Base-by-base conservation (phyloP, 2,113 vertebrate genomes). In the Urocolius indicus region DNA sequence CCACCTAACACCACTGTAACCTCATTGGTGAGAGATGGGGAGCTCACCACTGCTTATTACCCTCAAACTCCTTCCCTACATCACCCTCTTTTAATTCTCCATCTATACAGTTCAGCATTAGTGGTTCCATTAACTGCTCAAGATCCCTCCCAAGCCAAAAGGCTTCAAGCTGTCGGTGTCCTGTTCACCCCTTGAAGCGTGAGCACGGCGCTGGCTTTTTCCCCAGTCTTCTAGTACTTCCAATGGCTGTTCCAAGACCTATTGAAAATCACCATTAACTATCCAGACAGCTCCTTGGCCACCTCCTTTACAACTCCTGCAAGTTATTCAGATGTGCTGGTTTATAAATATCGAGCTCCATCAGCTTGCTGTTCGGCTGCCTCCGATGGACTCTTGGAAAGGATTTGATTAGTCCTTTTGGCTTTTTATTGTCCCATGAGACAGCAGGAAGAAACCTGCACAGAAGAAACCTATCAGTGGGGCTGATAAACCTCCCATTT, bases 81-180 rank as follows among this genome's bases (percentile, higher is more conserved):
- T 48, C 7, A 0, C 36, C 23, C 54, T 62, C 79, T 52, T 49
- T 68, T 48, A 52, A 62, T 77, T 49, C 66, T 46, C 55, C 20
- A 8, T 11, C 59, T 41, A 32, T 46, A 38, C 49, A 17, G 3
- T 7, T 48, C 38, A 21, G 54, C 4, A 0, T 57, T 61, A 48
- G 30, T 23, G 14, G 10, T 27, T 36, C 55, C 24, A 20, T 24
- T 19, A 27, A 83, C 20, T 66, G 24, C 13, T 36, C 23, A 2
- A n/a, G 59, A 45, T 65, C 48, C 54, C 21, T 80, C 63, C 26
- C 72, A 61, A 46, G 54, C 54, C 48, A 10, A 26, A 62, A 36
- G 6, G 2, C 61, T 66, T 62, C 12, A 24, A 46, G 29, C 16
- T 13, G 0, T 0, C 3, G 0, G 7, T 2, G 23, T 12, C 43